Conservation (phyloP, 2,113 vertebrate species). For the Zosterops lateralis region DNA sequence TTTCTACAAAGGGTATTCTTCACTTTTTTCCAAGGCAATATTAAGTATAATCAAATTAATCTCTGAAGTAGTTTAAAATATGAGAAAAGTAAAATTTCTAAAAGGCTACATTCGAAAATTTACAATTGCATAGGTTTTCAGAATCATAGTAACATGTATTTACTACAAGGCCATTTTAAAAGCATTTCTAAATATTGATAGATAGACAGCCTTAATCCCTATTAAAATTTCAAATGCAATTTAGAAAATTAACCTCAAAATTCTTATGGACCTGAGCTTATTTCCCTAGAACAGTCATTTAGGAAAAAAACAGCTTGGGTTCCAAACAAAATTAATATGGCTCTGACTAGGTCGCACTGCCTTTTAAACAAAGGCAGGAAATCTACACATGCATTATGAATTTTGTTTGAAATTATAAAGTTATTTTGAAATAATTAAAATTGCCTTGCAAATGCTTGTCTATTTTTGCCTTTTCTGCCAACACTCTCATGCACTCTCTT, state of each 20-base stretch:
- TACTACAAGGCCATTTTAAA: neutral
- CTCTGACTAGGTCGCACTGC: neutral
- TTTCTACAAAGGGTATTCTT: neutral
- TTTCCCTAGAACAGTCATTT: neutral
- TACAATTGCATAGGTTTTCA: neutral
- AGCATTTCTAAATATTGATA: neutral
- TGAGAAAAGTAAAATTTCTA: neutral
- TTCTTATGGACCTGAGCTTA: neutral
- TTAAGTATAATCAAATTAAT: neutral
- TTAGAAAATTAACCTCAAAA: neutral
- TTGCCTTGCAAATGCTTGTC: neutral
- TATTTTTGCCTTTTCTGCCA: neutral
- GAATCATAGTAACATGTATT: neutral
- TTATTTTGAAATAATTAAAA: neutral
- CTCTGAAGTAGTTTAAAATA: neutral
- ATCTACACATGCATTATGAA: neutral
- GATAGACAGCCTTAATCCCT: neutral
- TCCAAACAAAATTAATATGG: neutral
- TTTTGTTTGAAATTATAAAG: neutral
- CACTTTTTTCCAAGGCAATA: neutral
- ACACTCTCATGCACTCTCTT: neutral
- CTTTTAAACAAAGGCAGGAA: neutral
- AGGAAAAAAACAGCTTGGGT: neutral
- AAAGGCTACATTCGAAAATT: neutral
- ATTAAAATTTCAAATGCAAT: neutral